Evolutionary conservation across 2,888 invertebrate species (phyloP).

Genomic region (Lepidonotus clava): DNA sequence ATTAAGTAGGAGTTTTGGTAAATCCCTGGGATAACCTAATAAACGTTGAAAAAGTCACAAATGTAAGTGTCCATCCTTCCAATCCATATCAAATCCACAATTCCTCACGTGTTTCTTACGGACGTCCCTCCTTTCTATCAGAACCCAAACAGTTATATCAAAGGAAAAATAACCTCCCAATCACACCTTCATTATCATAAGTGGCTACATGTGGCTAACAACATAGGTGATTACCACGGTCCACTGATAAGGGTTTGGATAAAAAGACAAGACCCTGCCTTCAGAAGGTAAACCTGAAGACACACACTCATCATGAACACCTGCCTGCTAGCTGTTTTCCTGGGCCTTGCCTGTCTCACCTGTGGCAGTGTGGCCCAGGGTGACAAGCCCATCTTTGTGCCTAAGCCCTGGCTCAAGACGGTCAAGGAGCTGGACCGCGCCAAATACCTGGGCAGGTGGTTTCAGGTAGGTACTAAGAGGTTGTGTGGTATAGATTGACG

Average conservation of each 20-base stretch:
- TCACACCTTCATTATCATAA: no score
- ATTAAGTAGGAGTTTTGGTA: no score
- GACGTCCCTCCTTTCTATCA: not conserved
- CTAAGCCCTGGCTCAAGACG: not conserved
- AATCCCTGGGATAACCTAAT: no score
- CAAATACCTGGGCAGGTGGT: slow-evolving; percentile 21
- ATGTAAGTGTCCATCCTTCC: no score
- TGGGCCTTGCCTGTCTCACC: not conserved
- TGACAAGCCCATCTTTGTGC: slow-evolving; percentile 11
- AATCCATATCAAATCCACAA: no score
- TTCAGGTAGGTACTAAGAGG: not conserved
- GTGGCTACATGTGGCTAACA: no score
- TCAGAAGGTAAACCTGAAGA: not conserved
- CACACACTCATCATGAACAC: not conserved
- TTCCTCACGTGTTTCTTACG: not conserved
- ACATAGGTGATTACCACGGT: not conserved
- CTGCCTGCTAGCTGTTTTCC: not conserved
- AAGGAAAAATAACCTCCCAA: no score
- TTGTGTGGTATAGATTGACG: no score
- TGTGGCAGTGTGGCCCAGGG: not conserved
- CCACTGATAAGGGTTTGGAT: not conserved
- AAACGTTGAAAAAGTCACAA: no score
- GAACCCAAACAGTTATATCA: no score
- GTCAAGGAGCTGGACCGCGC: not conserved
- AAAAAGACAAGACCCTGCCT: not conserved